phyloP scores from a whole-genome alignment of 2,797 vertebrate species.

The Notolabrus celidotus region DNA sequence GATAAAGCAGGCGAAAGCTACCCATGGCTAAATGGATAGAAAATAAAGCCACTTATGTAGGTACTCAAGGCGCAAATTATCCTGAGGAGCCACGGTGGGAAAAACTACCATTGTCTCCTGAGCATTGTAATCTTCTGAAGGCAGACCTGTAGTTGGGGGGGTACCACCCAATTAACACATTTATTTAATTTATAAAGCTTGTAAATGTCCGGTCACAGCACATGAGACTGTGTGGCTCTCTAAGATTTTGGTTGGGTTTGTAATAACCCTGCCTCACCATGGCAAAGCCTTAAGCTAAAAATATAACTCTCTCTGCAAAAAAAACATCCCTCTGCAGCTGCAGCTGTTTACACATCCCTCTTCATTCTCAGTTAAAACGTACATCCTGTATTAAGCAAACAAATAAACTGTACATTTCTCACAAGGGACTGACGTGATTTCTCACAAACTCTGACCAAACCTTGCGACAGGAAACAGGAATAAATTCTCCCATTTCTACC shows the following conservation, averaged over 20 bases:
- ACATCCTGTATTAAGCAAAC: conserved; percentile 37
- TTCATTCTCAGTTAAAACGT: conserved; percentile 22
- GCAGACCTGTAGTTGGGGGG: conserved; percentile 31
- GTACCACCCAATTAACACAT: conserved; percentile 48
- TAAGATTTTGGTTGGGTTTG: not conserved
- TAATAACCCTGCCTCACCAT: not conserved
- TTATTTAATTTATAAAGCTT: conserved; percentile 32
- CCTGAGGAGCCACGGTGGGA: conserved; percentile 42
- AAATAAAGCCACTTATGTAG: conserved; percentile 78
- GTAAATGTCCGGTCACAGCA: conserved; percentile 14
- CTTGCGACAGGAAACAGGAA: conserved; percentile 36
- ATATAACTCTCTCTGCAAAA: not conserved
- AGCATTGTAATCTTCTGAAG: conserved; percentile 62
- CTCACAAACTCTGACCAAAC: conserved; percentile 38
- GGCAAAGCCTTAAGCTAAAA: conserved; percentile 11
- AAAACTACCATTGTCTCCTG: conserved; percentile 47
- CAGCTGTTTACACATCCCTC: not conserved
- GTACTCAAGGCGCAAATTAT: conserved; percentile 64
- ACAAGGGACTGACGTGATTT: conserved; percentile 25
- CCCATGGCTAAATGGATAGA: conserved; percentile 72
- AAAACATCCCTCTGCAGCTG: conserved; percentile 10
- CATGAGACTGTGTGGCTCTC: not conserved
- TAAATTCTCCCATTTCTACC: conserved; percentile 60
- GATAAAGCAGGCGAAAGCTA: conserved; percentile 63
- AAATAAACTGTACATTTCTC: conserved; percentile 23